Base-by-base conservation (phyloP, 2,113 vertebrate genomes). In the Nymphicus hollandicus region DNA sequence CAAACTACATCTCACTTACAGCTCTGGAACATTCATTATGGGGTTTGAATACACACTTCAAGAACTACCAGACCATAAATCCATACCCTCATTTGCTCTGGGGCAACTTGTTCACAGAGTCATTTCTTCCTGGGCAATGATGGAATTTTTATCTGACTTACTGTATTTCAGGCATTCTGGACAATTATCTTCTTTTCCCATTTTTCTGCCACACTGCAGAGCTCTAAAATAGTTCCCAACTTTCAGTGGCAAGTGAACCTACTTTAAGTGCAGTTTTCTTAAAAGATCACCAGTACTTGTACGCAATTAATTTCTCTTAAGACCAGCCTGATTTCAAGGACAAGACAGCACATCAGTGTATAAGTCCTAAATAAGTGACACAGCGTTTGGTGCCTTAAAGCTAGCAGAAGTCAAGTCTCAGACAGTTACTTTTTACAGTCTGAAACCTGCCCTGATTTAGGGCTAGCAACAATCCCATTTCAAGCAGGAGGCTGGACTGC, bases 341-440 rank as follows among this genome's bases (percentile, higher is more conserved):
- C 35, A 65, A 86, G 35, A 41, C 33, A 35, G 27, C 37, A 83
- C n/a, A 56, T 5, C 29, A 37, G 27, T 4, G 7, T 6, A 0
- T 17, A 61, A 73, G 46, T 79, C 64, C 73, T 41, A 31, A 0
- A 0, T 7, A 64, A 47, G 29, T 7, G 16, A 71, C 52, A 53
- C 35, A 16, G 25, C 0, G 0, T 29, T 43, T 0, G 1, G 10
- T 53, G 33, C 35, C 24, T 50, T 64, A 19, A 66, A 86, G 25
- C 16, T 11, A 60, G 27, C 37, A 80, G 10, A 81, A 94, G 37
- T 19, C 74, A 90, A 53, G 27, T 9, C 35, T 77, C 66, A 84
- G 77, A 4, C 37, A 53, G 70, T 18, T 28, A 17, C 28, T 41
- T 89, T 7, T 37, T 6, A 73, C 4, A 27, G 24, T 9, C 37